Evolutionary conservation across 2,113 vertebrate species (phyloP).

Genomic region (Bostrychus sinensis): DNA sequence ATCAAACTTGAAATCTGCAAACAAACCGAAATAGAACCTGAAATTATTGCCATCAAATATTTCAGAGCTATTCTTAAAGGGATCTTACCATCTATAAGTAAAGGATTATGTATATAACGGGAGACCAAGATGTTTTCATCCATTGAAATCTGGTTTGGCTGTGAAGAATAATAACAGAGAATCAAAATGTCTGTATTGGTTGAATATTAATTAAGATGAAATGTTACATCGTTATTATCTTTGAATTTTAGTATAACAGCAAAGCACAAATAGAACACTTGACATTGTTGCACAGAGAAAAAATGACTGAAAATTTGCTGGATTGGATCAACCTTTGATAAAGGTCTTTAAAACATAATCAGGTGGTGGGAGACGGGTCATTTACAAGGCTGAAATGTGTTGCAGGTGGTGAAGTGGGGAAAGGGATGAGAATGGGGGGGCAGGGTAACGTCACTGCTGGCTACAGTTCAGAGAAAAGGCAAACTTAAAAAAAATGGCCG

Average conservation of each 20-base stretch:
- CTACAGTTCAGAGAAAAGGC: conserved; percentile 74
- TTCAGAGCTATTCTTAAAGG: neutral
- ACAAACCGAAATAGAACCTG: conserved; percentile 29
- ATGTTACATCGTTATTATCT: no score
- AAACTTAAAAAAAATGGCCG: conserved; percentile 51
- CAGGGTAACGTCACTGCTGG: conserved; percentile 72
- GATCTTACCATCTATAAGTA: conserved; percentile 93
- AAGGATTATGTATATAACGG: conserved; percentile 91
- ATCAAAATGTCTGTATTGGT: neutral
- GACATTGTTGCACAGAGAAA: conserved; percentile 34
- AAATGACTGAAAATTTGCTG: conserved; percentile 41
- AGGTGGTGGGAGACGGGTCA: conserved; percentile 73
- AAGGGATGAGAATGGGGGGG: conserved; percentile 56
- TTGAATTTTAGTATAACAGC: no score
- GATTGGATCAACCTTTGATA: conserved; percentile 54
- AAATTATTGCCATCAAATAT: neutral
- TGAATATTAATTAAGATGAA: neutral
- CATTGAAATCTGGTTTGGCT: conserved; percentile 94
- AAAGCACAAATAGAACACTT: conserved; percentile 29
- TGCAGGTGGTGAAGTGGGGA: conserved; percentile 79
- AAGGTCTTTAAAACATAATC: conserved; percentile 67
- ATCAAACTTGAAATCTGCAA: conserved; percentile 95
- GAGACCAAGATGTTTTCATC: conserved; percentile 96
- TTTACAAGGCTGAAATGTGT: conserved; percentile 84
- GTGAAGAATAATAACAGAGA: conserved; percentile 28